Evolutionary conservation across 2,888 invertebrate genomes (phyloP).

Genomic region (Stenodema calcarata): DNA sequence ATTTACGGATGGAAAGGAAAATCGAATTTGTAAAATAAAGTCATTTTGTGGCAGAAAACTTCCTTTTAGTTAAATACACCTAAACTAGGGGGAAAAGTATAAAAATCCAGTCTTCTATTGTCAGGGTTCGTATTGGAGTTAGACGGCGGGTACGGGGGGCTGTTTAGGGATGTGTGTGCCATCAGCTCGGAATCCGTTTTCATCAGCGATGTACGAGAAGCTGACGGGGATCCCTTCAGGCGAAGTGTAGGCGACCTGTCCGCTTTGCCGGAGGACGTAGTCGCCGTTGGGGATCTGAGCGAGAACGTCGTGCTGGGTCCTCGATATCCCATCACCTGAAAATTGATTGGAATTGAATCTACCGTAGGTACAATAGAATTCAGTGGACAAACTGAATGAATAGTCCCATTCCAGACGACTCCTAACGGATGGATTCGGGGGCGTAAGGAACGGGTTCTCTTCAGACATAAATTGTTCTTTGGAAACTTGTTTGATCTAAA

Average conservation of each 20-base stretch:
- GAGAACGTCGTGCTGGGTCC: neutral
- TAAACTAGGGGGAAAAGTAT: too few species aligned
- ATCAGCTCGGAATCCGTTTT: conserved; percentile 12
- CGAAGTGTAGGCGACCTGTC: neutral
- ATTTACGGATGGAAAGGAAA: too few species aligned
- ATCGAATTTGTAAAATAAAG: too few species aligned
- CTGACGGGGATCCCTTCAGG: conserved; percentile 5
- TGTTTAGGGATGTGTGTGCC: conserved; percentile 5
- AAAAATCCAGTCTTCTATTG: neutral
- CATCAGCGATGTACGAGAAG: neutral
- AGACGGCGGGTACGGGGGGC: neutral
- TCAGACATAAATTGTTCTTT: too few species aligned
- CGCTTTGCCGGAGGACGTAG: neutral
- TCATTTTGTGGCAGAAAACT: too few species aligned
- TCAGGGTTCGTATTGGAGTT: neutral
- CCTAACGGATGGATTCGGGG: too few species aligned
- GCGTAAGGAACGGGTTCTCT: too few species aligned
- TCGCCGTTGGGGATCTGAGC: neutral
- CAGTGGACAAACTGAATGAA: too few species aligned
- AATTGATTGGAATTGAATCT: neutral
- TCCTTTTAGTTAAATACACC: too few species aligned
- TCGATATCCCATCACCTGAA: conserved; percentile 1
- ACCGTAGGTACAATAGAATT: too few species aligned
- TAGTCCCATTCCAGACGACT: too few species aligned
- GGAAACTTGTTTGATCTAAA: too few species aligned